Evolutionary conservation across 2,797 vertebrate species (phyloP).

Genomic region (Sparus aurata): DNA sequence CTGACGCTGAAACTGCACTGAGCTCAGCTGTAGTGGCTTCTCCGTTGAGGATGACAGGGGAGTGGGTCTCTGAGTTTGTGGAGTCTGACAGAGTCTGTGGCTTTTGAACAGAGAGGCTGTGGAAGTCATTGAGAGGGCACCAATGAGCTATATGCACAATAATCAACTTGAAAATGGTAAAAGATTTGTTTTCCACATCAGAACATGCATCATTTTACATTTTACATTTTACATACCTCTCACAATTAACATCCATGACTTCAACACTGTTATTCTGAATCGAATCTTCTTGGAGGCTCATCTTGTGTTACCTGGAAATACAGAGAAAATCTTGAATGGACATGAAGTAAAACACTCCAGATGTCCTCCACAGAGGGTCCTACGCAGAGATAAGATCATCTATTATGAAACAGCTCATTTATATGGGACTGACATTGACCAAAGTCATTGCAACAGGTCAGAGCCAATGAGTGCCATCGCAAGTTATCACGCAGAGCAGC

Average conservation of each 20-base stretch:
- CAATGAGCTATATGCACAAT: background rate
- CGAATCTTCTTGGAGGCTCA: constrained; percentile 63
- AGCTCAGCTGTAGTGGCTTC: constrained; percentile 7
- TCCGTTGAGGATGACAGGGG: constrained; percentile 34
- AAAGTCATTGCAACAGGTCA: constrained; percentile 64
- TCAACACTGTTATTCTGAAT: constrained; percentile 35
- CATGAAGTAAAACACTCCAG: background rate
- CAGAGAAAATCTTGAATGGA: constrained; percentile 18
- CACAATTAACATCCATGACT: constrained; percentile 42
- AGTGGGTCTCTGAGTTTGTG: constrained; percentile 24
- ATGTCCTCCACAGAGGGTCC: background rate
- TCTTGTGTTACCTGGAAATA: constrained; percentile 62
- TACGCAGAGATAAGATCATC: constrained; percentile 17
- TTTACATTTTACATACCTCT: constrained; percentile 69
- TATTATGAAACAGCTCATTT: constrained; percentile 57
- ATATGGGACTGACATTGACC: constrained; percentile 51
- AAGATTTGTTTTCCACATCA: background rate
- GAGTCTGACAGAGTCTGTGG: constrained; percentile 18
- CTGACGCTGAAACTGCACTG: background rate
- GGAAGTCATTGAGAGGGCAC: background rate
- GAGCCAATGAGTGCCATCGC: constrained; percentile 16
- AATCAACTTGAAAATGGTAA: background rate
- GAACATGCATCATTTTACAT: constrained; percentile 27
- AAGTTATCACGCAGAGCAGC: constrained; percentile 11
- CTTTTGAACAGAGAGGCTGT: constrained; percentile 40